phyloP scores from a whole-genome alignment of 2,888 invertebrate genomes.

The Dolomedes plantarius region DNA sequence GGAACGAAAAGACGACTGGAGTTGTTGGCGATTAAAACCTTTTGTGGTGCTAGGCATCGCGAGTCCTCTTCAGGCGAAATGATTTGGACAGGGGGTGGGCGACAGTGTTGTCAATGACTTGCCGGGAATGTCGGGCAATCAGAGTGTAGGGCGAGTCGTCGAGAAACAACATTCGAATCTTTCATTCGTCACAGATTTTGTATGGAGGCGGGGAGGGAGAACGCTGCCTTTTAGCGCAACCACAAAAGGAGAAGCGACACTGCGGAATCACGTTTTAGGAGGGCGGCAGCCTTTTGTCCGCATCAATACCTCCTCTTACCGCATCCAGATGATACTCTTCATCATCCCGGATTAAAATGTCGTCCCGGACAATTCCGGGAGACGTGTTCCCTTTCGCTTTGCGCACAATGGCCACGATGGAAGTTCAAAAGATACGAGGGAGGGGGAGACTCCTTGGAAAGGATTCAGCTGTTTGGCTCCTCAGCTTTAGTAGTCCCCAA shows the following conservation, averaged over 20 bases:
- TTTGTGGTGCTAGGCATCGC: conserved; percentile 53
- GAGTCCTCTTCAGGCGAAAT: conserved; percentile 50
- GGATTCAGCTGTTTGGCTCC: conserved; percentile 42
- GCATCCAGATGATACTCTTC: conserved; percentile 62
- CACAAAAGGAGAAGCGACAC: conserved; percentile 53
- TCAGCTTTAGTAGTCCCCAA: conserved; percentile 53
- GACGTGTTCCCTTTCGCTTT: conserved; percentile 57
- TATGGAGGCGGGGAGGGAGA: conserved; percentile 19
- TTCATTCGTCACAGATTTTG: conserved; percentile 47
- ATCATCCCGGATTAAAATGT: conserved; percentile 70
- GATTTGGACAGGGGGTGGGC: conserved; percentile 56
- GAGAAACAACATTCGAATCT: conserved; percentile 65
- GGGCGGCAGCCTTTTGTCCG: conserved; percentile 60
- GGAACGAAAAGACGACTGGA: conserved; percentile 44
- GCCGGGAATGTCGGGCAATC: conserved; percentile 48
- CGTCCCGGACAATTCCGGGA: conserved; percentile 63
- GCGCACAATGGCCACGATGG: conserved; percentile 48
- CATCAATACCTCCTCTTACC: conserved; percentile 49
- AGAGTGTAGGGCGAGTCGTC: conserved; percentile 45
- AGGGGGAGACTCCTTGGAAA: conserved; percentile 3
- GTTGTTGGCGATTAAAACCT: conserved; percentile 53
- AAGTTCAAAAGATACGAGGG: conserved; percentile 45
- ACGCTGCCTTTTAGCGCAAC: conserved; percentile 47
- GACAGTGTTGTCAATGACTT: conserved; percentile 64
- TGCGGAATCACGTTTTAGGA: conserved; percentile 63